These are phyloP conservation scores for Hedychridium roseum DNA, from an alignment of 2,888 invertebrate species.

Conservation along the genomic window DNA sequence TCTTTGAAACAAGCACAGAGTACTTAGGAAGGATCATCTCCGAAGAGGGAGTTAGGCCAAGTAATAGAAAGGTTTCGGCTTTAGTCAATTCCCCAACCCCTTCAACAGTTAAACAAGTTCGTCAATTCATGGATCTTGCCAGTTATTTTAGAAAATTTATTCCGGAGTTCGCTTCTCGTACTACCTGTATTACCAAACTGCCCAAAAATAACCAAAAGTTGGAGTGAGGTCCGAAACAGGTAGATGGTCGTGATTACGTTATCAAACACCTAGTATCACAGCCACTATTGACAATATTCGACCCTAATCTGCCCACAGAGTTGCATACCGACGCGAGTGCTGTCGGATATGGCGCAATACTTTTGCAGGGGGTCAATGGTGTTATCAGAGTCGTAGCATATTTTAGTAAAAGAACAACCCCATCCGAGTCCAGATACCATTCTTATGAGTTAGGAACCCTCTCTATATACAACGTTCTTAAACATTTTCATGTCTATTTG, in stretches of 20 bases:
- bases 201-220: neutral
- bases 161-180: neutral
- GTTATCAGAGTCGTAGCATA: neutral
- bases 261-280: neutral
- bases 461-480: conserved; percentile 6
- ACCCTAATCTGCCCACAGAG: neutral
- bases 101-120: neutral
- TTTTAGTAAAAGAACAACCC: conserved; percentile 1
- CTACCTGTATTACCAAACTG: neutral
- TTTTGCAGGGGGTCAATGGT: conserved; percentile 1
- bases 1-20: conserved; percentile 32
- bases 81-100: conserved; percentile 21
- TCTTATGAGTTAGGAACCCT: conserved; percentile 20
- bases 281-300: neutral
- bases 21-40: conserved; percentile 44
- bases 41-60: conserved; percentile 25
- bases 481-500: conserved; percentile 21
- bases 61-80: conserved; percentile 11
- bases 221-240: neutral
- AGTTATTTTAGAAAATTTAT: conserved; percentile 3
- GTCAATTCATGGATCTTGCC: conserved; percentile 1
- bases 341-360: conserved; percentile 4
- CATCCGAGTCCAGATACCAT: conserved; percentile 2
- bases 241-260: neutral
- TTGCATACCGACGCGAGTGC: too few relatives aligned